Evolutionary conservation across 2,888 invertebrate genomes (phyloP), one percentile per base, ranked within the genome.

Genomic region (Drosophila incognita): DNA sequence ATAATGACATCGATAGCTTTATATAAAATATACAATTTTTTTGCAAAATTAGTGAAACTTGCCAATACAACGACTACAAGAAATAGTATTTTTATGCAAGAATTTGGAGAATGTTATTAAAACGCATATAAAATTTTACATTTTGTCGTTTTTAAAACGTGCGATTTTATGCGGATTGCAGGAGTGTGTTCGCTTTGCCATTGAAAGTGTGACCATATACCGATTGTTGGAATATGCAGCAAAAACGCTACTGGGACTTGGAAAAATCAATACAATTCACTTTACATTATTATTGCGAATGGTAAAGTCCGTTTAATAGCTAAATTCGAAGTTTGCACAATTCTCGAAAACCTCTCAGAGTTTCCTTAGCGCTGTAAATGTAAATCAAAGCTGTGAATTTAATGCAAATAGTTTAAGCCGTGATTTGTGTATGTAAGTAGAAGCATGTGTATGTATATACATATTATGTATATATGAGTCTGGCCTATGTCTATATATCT

Each of bases 201-300:
- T 6, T 2, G 0, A 29, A 24, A 76, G 76, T 76, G 77, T 76
- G 75, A 71, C 75, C 75, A 63, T 52, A 33, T 24, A 24, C 15
- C 27, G 3, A 2, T 53, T 56, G 5, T n/a, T 36, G 24, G 7
- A 51, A 61, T 27, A 61, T 49, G 29, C 63, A 46, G 10, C 2
- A 57, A 27, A 36, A 52, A n/a, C 53, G 29, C 24, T 40, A 49
- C 27, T 18, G 53, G 31, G 56, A 68, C 79, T 74, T 74, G 69
- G 74, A 66, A 76, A 79, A 68, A 79, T 79, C 80, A 71, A 79
- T 79, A 79, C 29, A 60, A 52, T 54, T 64, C 69, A 68, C 46
- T 61, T 58, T 52, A n/a, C 59, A 70, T 52, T 66, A 58, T 62
- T 48, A 57, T 64, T 38, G 76, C 58, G 40, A 70, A 63, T 57